Evolutionary conservation across 2,113 vertebrate genomes (phyloP), one percentile per base, ranked within the genome.

Genomic region (Hemiscyllium ocellatum): DNA sequence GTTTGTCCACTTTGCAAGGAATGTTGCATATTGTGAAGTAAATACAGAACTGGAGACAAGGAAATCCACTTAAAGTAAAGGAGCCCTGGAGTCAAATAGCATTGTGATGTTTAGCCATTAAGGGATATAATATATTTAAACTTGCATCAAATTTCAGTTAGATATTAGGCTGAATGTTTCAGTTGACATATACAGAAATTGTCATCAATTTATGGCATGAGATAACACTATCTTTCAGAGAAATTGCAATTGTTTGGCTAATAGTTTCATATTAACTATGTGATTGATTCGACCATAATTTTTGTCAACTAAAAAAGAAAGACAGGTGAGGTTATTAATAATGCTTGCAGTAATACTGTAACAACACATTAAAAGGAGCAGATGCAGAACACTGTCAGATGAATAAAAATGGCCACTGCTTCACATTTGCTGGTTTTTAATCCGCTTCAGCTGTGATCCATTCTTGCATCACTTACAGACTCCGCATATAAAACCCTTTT

Each of bases 361-460:
- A 47, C n/a, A 47, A 1, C 42, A 42, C 10, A 42, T 94, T 47
- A 29, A 26, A 72, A 72, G 20, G 24, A 95, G 68, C 93, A 70
- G 93, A 68, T 50, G 68, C 68, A 72, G 42, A 95, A 95, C 70
- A 69, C 29, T 95, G 42, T n/a, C 66, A 95, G 66, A 26, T 95
- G 68, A 68, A 68, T 93, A 68, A 93, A 93, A 66, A 61, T 93
- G 20, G 61, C 61, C 37, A 20, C 80, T 93, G 61, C n/a, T 93
- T 93, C 61, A 50, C 29, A 70, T 50, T 72, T 95, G 93, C 70
- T 19, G 33, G 68, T 70, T 70, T 95, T 72, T 70, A 70, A 70
- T 50, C 68, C 29, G 37, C 68, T 69, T 69, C 68, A 95, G 13
- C 42, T 70, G 68, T 95, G 68, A 72, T 50, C 68, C 93, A 69